Base-by-base conservation (phyloP, 2,888 invertebrate genomes). In the Cryptosula pallasiana region DNA sequence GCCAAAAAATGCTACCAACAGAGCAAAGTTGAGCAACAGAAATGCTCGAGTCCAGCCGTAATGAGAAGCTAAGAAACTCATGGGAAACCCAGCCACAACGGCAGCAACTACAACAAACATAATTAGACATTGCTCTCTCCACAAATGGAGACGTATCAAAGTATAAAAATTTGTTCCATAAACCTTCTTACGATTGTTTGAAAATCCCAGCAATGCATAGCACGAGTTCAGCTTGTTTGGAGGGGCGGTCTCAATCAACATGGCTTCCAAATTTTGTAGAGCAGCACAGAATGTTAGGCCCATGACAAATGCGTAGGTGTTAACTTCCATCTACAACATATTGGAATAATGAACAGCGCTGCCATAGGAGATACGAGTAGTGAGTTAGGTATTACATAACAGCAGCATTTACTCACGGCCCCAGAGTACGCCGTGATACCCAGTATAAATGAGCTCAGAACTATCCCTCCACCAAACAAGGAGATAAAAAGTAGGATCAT, bases 251-350 rank as follows among this genome's bases (percentile, higher is more conserved):
- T 63, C 63, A 32, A 63, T 63, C 2, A 27, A 13, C 63, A 63
- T 63, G 13, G 27, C 63, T 32, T 63, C 63, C 2, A 63, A n/a
- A 32, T 63, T 63, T 32, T 63, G 63, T 32, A 63, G 32, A 27
- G 63, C 63, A 32, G 63, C 63, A 32, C 63, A 63, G 63, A 63
- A 63, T 2, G 63, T 63, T 32, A 63, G 34, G 3, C 63, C 63
- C 63, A 63, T 63, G n/a, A 63, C 27, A 32, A 63, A 63, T 5
- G 25, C 63, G 32, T 63, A 63, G 32, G 32, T 16, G n/a, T 63
- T 63, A 16, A 63, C 63, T 27, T 63, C 63, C 63, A 63, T 63
- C 63, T 63, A 32, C 29, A 63, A n/a, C n/a, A n/a, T n/a, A n/a
- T n/a, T n/a, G n/a, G n/a, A n/a, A n/a, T n/a, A n/a, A n/a, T n/a